These are phyloP conservation scores for Volucella inflata DNA, from an alignment of 2,888 invertebrate species.

Conservation along the genomic window DNA sequence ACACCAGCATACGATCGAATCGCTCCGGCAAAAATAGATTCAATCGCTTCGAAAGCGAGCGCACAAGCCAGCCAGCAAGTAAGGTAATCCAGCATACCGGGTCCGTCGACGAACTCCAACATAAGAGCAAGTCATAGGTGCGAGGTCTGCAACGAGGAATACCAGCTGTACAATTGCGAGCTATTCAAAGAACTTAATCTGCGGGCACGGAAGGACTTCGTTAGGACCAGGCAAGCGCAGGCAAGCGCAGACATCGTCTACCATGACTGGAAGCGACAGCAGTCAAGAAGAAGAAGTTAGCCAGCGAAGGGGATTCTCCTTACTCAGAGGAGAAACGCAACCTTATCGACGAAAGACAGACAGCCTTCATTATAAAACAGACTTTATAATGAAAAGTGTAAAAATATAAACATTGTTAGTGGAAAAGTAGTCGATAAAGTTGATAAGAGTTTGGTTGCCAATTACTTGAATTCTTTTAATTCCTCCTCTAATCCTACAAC, in stretches of 20 bases:
- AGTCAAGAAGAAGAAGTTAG: background rate
- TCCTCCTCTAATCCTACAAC: background rate
- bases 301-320: background rate
- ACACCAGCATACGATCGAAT: too few species aligned
- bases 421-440: too few species aligned
- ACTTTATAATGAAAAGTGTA: too few species aligned
- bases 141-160: conserved; percentile 30
- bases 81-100: too few species aligned
- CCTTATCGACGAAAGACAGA: background rate
- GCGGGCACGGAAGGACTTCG: background rate
- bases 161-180: conserved; percentile 17
- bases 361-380: background rate
- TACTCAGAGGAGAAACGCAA: background rate
- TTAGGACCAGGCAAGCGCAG: background rate
- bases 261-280: background rate
- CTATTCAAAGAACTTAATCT: background rate
- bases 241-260: background rate
- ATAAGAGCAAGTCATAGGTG: too few species aligned
- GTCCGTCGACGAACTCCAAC: too few species aligned
- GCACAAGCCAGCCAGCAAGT: too few species aligned
- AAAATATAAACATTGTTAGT: too few species aligned
- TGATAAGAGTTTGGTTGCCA: too few species aligned
- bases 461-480: too few species aligned
- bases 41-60: too few species aligned
- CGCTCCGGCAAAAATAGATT: too few species aligned